A percentile compares a stretch with the other conserved stretches of the same genome.
These are phyloP conservation scores for Danio choprae DNA, from an alignment of 2,797 vertebrate species.

Conservation along the genomic window DNA sequence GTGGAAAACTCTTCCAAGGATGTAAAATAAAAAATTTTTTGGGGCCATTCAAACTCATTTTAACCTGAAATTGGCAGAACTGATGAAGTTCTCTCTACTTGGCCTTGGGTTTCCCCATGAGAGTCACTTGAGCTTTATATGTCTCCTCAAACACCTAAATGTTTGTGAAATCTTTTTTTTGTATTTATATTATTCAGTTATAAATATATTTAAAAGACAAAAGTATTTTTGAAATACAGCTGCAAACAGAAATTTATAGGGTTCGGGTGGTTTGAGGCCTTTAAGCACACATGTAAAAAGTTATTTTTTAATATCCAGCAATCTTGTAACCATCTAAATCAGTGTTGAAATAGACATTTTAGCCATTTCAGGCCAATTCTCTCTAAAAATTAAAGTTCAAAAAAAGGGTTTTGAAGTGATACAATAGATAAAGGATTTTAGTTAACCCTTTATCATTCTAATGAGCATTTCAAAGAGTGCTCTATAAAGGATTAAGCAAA, in stretches of 20 bases:
- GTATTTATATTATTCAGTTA: too few species aligned
- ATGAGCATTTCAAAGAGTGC: too few species aligned
- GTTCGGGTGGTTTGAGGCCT: too few species aligned
- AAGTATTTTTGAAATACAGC: background rate
- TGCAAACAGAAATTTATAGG: too few species aligned
- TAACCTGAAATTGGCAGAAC: constrained; percentile 21
- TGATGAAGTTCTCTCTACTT: constrained; percentile 18
- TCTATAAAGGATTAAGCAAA: too few species aligned
- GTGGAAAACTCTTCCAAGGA: constrained; percentile 35
- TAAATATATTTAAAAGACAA: background rate
- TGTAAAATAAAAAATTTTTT: constrained; percentile 13
- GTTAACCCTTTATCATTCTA: too few species aligned
- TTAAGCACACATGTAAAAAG: too few species aligned
- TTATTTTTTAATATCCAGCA: too few species aligned
- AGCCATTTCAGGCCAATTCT: background rate
- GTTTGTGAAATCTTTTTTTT: constrained; percentile 7
- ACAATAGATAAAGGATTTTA: too few species aligned
- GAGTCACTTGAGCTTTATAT: background rate
- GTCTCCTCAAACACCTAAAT: constrained; percentile 2
- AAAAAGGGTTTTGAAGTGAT: too few species aligned
- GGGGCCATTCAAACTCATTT: constrained; percentile 19
- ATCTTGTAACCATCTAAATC: too few species aligned
- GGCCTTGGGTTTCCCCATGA: background rate
- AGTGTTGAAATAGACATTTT: background rate
- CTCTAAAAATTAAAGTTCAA: too few species aligned